Conservation (phyloP, 2,888 invertebrate species). For the Helobdella robusta region DNA sequence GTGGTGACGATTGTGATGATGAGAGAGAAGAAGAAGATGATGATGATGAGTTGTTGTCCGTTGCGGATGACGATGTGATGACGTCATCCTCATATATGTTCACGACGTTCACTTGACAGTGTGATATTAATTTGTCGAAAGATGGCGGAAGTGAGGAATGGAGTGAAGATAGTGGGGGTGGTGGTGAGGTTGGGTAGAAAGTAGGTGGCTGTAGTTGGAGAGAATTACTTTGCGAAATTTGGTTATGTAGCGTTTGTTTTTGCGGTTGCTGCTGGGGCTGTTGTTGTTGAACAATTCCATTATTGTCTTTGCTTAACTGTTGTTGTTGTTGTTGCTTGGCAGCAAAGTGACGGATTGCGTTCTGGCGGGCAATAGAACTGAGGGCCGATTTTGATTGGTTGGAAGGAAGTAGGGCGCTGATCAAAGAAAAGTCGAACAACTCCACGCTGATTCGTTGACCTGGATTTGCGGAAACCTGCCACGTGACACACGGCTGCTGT, state of each 20-base stretch:
- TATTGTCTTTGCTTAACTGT: neutral
- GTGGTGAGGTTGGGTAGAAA: neutral
- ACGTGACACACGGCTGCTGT: neutral
- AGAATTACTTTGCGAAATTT: neutral
- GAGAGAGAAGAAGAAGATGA: neutral
- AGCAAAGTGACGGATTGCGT: neutral
- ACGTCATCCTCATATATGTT: constrained; percentile 8
- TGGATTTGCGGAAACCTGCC: constrained; percentile 8
- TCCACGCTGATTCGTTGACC: constrained; percentile 24
- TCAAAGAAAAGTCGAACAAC: constrained; percentile 17
- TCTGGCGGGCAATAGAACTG: neutral
- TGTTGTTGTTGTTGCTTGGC: neutral
- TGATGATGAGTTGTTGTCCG: neutral
- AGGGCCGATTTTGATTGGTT: constrained; percentile 3
- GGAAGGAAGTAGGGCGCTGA: constrained; percentile 11
- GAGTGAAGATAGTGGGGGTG: neutral
- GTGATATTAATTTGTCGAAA: neutral
- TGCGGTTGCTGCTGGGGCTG: neutral
- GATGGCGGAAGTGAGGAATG: neutral
- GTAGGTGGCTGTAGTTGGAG: neutral
- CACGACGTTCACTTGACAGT: constrained; percentile 7
- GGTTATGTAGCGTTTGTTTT: neutral
- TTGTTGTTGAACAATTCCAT: neutral
- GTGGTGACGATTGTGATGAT: neutral
- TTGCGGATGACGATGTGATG: neutral